Evolutionary conservation across 2,113 vertebrate species (phyloP), one percentile per base, ranked within the genome.

Genomic region (Cichladusa arquata): DNA sequence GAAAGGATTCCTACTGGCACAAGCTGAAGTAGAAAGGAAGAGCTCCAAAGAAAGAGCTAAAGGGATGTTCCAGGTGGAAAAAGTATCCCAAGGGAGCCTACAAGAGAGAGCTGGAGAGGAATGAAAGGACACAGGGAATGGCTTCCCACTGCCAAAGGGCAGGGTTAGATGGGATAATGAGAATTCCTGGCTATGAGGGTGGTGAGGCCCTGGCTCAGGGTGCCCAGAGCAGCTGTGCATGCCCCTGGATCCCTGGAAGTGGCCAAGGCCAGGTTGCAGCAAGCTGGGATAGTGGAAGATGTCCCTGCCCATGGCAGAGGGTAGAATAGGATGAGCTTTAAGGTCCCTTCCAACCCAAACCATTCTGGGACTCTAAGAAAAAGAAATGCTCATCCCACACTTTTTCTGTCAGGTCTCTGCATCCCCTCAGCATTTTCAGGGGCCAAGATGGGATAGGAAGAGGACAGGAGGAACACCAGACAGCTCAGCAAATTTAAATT

Each of bases 111-210:
- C 15, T 53, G 69, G 61, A 38, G 11, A 81, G 33, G 53, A 60
- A 26, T 3, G 16, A 40, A 6, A 67, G 24, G 19, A 47, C 6
- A 29, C 3, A 13, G 17, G 62, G 62, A 90, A 61, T 47, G 20
- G 24, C 29, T 89, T 65, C 40, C n/a, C 47, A 54, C 2, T 31
- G 54, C 14, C 60, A 76, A 14, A 48, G 40, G n/a, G 17, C n/a
- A 76, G 47, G 40, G 9, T 0, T 3, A 0, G 29, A 16, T 48
- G 29, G 34, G 25, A 53, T 6, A 15, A 1, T 19, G 11, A n/a
- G 2, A 82, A 76, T 31, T 61, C 5, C 2, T 19, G 0, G 0
- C 38, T 54, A 1, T 0, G 38, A 36, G 36, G 36, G 36, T 36
- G 36, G 36, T 36, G 36, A 82, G 5, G 12, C 8, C 6, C 38